These are phyloP conservation scores for Xenopus laevis DNA, from an alignment of 2,113 vertebrate species.

Conservation along the genomic window DNA sequence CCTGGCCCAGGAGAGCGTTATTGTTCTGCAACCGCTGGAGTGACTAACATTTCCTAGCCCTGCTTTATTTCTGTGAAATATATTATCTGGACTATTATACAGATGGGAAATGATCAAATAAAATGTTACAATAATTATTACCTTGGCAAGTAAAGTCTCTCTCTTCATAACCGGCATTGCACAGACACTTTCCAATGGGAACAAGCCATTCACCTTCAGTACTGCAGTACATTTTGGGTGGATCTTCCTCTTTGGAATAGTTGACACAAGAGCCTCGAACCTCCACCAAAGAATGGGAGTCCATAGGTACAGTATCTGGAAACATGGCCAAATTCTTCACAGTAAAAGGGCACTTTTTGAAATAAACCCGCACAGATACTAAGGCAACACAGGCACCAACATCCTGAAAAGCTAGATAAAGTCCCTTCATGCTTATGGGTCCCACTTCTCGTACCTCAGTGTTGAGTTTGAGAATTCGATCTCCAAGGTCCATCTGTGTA, in stretches of 20 bases:
- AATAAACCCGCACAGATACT: slow-evolving; percentile 88
- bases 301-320: slow-evolving; percentile 92
- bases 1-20: no score
- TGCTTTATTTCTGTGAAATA: no score
- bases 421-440: slow-evolving; percentile 87
- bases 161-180: slow-evolving; percentile 89
- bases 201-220: slow-evolving; percentile 98
- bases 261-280: slow-evolving; percentile 94
- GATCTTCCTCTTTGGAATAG: slow-evolving; percentile 93
- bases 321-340: slow-evolving; percentile 93
- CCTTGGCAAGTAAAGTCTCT: slow-evolving; percentile 88
- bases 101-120: no score
- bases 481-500: slow-evolving; percentile 95
- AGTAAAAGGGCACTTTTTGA: slow-evolving; percentile 93
- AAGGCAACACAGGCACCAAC: slow-evolving; percentile 78
- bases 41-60: no score
- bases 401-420: slow-evolving; percentile 94
- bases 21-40: no score
- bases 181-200: slow-evolving; percentile 95
- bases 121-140: slow-evolving; percentile 58
- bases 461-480: slow-evolving; percentile 96
- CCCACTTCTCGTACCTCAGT: slow-evolving; percentile 94
- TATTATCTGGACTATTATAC: no score
- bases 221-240: slow-evolving; percentile 97
- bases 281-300: slow-evolving; percentile 95